These are phyloP conservation scores for Agrochola lychnidis DNA, from an alignment of 2,888 invertebrate genomes.

Conservation along the genomic window DNA sequence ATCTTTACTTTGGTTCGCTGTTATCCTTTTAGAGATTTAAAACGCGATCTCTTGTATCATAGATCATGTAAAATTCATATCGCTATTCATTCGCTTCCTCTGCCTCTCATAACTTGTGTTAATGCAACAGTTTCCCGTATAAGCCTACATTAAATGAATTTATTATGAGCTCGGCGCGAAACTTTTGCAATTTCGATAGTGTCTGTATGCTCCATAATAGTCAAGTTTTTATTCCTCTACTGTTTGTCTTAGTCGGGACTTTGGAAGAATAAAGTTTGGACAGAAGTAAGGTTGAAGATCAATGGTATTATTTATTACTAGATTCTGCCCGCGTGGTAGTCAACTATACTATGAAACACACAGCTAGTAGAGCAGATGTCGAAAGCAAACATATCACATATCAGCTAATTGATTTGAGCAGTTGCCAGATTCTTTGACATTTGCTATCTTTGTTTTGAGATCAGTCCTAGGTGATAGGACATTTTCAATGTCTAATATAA, in stretches of 20 bases:
- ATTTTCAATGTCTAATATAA: too few species aligned
- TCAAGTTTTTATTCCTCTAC: constrained; percentile 43
- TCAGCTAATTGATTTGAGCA: constrained; percentile 36
- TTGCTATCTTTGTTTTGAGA: neutral
- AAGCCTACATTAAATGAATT: constrained; percentile 80
- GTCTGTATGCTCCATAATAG: constrained; percentile 42
- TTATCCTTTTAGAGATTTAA: too few species aligned
- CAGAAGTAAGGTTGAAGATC: constrained; percentile 2
- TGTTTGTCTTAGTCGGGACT: constrained; percentile 42
- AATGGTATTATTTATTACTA: constrained; percentile 5
- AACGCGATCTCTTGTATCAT: constrained; percentile 10
- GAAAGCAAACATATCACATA: neutral
- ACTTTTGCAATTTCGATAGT: constrained; percentile 80
- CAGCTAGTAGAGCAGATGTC: neutral
- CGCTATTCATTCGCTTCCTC: constrained; percentile 33
- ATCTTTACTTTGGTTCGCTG: too few species aligned
- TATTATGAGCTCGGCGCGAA: constrained; percentile 77
- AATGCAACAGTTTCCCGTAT: constrained; percentile 54
- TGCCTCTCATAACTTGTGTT: constrained; percentile 56
- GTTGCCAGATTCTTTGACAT: constrained; percentile 39
- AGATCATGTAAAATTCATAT: neutral
- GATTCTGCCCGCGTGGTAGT: neutral
- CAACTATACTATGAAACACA: neutral
- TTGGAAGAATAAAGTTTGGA: constrained; percentile 16
- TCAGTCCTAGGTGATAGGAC: neutral